These are phyloP conservation scores for Cataglyphis cursor DNA, from an alignment of 2,888 invertebrate genomes.

Conservation along the genomic window DNA sequence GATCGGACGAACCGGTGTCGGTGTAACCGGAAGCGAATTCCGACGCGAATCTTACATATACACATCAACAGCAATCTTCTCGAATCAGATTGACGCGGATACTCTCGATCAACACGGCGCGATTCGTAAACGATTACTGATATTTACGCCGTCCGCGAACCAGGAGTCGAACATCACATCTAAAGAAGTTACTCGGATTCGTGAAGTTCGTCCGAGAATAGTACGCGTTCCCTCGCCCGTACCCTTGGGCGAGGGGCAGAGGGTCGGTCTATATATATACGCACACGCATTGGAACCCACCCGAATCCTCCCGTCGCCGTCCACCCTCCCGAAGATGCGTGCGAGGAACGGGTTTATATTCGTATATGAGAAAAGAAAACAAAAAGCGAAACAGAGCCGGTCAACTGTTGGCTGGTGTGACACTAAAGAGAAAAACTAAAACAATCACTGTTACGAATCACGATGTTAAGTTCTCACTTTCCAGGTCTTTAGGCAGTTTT, in stretches of 20 bases:
- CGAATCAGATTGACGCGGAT: slow-evolving; percentile 35
- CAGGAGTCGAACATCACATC: slow-evolving; percentile 39
- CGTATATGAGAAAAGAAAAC: slow-evolving; percentile 64
- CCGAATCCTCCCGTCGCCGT: slow-evolving; percentile 60
- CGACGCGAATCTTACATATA: slow-evolving; percentile 15
- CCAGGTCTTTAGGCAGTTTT: slow-evolving; percentile 3
- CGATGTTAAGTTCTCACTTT: not conserved
- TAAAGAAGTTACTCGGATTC: slow-evolving; percentile 57
- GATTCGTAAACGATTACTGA: slow-evolving; percentile 74
- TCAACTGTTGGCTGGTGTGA: slow-evolving; percentile 60
- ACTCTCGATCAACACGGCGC: slow-evolving; percentile 53
- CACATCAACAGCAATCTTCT: not conserved
- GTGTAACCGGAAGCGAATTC: not conserved
- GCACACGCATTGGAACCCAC: slow-evolving; percentile 58
- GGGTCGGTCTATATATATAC: slow-evolving; percentile 76
- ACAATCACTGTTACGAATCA: slow-evolving; percentile 42
- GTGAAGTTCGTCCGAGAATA: slow-evolving; percentile 85
- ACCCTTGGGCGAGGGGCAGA: slow-evolving; percentile 68
- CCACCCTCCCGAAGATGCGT: slow-evolving; percentile 56
- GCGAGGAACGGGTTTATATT: slow-evolving; percentile 70
- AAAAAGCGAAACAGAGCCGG: slow-evolving; percentile 63
- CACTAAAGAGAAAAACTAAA: slow-evolving; percentile 26
- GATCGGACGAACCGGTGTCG: not conserved
- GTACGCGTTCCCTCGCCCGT: slow-evolving; percentile 79
- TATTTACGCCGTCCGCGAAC: slow-evolving; percentile 69